phyloP scores from a whole-genome alignment of 2,888 invertebrate species.

The Steinernema scapterisci region DNA sequence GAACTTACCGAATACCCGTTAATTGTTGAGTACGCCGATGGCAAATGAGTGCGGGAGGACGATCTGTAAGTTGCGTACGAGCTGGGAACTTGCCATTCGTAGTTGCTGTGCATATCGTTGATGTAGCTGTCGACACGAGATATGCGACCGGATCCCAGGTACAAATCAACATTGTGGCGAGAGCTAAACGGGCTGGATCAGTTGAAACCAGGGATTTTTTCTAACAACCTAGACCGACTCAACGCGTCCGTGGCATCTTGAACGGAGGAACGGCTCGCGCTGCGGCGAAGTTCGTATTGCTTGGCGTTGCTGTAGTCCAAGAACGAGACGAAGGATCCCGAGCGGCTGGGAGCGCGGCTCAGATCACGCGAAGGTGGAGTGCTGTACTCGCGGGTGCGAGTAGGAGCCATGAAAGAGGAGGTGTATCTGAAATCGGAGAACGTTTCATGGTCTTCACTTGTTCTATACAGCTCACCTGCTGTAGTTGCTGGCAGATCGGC shows the following conservation, averaged over 20 bases:
- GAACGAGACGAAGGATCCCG: slow-evolving; percentile 64
- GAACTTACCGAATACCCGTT: slow-evolving; percentile 60
- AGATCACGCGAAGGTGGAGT: slow-evolving; percentile 59
- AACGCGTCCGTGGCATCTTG: slow-evolving; percentile 58
- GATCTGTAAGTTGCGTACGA: slow-evolving; percentile 63
- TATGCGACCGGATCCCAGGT: slow-evolving; percentile 61
- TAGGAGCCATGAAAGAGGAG: slow-evolving; percentile 56
- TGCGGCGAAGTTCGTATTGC: slow-evolving; percentile 63
- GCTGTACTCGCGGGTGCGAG: slow-evolving; percentile 64
- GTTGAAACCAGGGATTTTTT: not conserved
- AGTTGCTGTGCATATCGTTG: slow-evolving; percentile 60
- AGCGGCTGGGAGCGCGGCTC: slow-evolving; percentile 60
- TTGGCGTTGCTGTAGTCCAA: slow-evolving; percentile 63
- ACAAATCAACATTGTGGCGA: slow-evolving; percentile 62
- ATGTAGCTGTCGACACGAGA: slow-evolving; percentile 67
- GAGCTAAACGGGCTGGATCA: slow-evolving; percentile 49
- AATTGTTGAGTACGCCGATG: slow-evolving; percentile 50
- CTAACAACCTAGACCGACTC: slow-evolving; percentile 57
- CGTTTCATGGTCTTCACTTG: not conserved
- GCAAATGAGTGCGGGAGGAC: slow-evolving; percentile 53
- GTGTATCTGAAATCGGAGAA: slow-evolving; percentile 41
- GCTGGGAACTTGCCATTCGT: slow-evolving; percentile 63
- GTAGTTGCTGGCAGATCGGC: slow-evolving; percentile 64
- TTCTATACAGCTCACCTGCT: slow-evolving; percentile 44
- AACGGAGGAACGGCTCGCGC: slow-evolving; percentile 55